Evolutionary conservation across 2,797 vertebrate species (phyloP).

Genomic region (Chloroceryle inda): DNA sequence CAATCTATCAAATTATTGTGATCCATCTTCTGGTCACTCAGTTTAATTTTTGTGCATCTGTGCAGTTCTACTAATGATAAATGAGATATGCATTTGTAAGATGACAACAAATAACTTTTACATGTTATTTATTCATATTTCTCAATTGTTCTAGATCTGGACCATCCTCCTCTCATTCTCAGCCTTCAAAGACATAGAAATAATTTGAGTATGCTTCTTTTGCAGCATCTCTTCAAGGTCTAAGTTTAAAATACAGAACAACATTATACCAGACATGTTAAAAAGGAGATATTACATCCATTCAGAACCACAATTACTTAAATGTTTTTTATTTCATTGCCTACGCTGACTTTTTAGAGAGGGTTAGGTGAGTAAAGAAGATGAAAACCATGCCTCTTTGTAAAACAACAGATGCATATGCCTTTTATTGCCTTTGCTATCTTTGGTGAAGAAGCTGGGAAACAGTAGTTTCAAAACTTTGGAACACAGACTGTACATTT

Average conservation of each 20-base stretch:
- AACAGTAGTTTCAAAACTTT: neutral
- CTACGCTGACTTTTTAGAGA: neutral
- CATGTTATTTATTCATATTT: neutral
- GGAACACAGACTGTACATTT: neutral
- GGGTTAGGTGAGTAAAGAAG: slow-evolving; percentile 22
- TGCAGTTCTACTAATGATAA: neutral
- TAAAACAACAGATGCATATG: neutral
- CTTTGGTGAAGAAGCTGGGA: neutral
- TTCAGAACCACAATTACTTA: neutral
- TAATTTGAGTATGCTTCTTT: neutral
- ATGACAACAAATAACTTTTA: neutral
- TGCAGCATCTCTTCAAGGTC: neutral
- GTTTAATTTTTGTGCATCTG: neutral
- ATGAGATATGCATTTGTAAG: neutral
- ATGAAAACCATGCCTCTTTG: slow-evolving; percentile 33
- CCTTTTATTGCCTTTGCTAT: neutral
- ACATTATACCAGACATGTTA: neutral
- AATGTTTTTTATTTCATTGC: neutral
- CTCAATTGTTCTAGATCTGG: neutral
- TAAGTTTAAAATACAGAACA: neutral
- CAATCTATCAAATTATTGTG: neutral
- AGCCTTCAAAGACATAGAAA: neutral
- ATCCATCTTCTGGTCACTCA: neutral
- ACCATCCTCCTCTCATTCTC: neutral
- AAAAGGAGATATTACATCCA: neutral